Evolutionary conservation across 2,888 invertebrate genomes (phyloP), one percentile per base, ranked within the genome.

Genomic region (Chouioia cunea): DNA sequence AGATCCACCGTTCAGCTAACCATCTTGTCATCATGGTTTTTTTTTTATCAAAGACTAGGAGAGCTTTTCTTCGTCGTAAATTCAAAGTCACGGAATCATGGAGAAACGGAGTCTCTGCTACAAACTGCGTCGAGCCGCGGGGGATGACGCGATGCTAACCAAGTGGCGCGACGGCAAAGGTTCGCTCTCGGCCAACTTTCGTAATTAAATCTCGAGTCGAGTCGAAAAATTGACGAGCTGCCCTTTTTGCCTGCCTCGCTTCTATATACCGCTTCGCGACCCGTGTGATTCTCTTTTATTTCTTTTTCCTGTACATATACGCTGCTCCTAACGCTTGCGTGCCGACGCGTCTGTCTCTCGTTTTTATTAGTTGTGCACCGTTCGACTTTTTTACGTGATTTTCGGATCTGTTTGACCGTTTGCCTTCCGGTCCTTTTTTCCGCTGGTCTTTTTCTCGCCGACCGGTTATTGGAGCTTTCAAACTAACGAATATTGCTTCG

Each of bases 181-280:
- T 36, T 46, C 20, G 48, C 54, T 16, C 14, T 14, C 48, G 8
- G 10, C 66, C 52, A 75, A 75, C 70, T 75, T 75, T 75, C 59
- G 68, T 72, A 75, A 75, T 75, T 75, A 75, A 75, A 74, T 69
- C 66, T 72, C 58, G 52, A 65, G 66, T 50, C 60, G 65, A 67
- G 59, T 74, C 62, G 65, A 73, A 73, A 74, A 73, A 71, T 63
- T 71, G 67, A 54, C 60, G 59, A 67, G 52, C 67, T 63, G 60
- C 20, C n/a, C 43, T 64, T 66, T 43, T 56, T 64, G 58, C 46
- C 23, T 44, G 53, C 57, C 23, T 36, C 22, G 53, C 47, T 62
- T 23, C 57, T 22, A 46, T 44, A 46, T 63, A 52, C 46, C 43
- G 4, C 36, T 65, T 15, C n/a, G 43, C 27, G 58, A 44, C 46